phyloP scores from a whole-genome alignment of 2,888 invertebrate species.

The Cheilosia grossa region DNA sequence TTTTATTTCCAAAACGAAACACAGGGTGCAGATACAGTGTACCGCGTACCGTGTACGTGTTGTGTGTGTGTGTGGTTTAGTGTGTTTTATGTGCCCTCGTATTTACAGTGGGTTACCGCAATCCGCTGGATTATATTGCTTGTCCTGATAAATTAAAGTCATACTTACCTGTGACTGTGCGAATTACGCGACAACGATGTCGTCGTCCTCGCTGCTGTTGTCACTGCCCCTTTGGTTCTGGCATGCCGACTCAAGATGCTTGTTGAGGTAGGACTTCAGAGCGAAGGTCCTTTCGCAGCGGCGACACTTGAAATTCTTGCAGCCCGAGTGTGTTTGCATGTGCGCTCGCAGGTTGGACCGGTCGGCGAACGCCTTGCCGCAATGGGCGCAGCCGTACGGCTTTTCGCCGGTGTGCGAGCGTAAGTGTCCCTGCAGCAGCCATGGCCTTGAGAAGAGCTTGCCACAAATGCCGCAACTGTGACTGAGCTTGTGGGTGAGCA shows the following conservation, averaged over 20 bases:
- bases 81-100: constrained; percentile 44
- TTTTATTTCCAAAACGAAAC: constrained; percentile 71
- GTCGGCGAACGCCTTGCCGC: constrained; percentile 97
- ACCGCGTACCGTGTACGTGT: background rate
- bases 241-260: constrained; percentile 96
- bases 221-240: constrained; percentile 82
- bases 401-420: constrained; percentile 97
- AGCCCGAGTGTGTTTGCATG: constrained; percentile 96
- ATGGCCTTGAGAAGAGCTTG: constrained; percentile 97
- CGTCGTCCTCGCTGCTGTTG: constrained; percentile 81
- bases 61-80: constrained; percentile 11
- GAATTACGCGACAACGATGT: constrained; percentile 82
- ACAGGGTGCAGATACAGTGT: constrained; percentile 9
- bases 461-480: constrained; percentile 97
- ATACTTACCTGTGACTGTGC: constrained; percentile 43
- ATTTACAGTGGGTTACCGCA: constrained; percentile 66
- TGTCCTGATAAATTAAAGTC: constrained; percentile 6
- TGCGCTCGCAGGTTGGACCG: constrained; percentile 96
- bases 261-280: constrained; percentile 96
- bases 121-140: constrained; percentile 58
- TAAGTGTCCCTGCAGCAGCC: constrained; percentile 94
- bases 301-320: constrained; percentile 94
- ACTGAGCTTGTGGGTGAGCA: constrained; percentile 94
- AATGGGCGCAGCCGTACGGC: constrained; percentile 96
- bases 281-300: constrained; percentile 96